Base-by-base conservation (phyloP, 1,140 invertebrate genomes). In the Cotesia glomerata region DNA sequence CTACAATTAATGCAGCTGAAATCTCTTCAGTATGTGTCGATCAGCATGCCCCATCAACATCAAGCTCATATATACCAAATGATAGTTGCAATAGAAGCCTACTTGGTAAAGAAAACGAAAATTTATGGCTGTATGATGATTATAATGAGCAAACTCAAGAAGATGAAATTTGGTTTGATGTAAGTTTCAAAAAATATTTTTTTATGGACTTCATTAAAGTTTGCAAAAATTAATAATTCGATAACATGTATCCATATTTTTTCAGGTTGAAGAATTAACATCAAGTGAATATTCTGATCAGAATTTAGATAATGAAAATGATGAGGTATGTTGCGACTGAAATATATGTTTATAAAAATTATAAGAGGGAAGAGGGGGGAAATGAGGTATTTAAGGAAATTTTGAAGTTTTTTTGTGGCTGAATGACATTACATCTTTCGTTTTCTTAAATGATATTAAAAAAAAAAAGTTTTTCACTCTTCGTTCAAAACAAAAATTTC, bases 121-220 rank as follows among this genome's bases (percentile, higher is more conserved):
- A 54, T 18, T 14, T 14, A 16, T 54, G 52, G 52, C 13, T 54
- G 5, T 14, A 54, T 54, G 52, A 54, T 54, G 14, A 54, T 54
- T 54, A 54, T n/a, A 54, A 54, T 16, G 52, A 54, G 4, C 52
- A 54, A 54, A 54, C 9, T 54, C 52, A 16, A 54, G 52, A 54
- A 54, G 52, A 54, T 54, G 52, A 54, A 54, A 54, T 54, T 54
- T 54, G 52, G 52, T 54, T 54, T 54, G 52, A 54, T 54, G 52
- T 54, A 54, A n/a, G 52, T 54, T 7, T 54, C 4, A 0, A 18
- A 9, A 54, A 5, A 54, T 54, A 4, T 54, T 2, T 4, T 54
- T 54, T 54, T 54, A 14, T 14, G 5, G 5, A 13, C 2, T 13
- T 13, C 52, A 18, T n/a, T 54, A 2, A 14, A 13, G 1, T n/a